phyloP scores from a whole-genome alignment of 2,113 vertebrate species.

The Aleadryas rufinucha region DNA sequence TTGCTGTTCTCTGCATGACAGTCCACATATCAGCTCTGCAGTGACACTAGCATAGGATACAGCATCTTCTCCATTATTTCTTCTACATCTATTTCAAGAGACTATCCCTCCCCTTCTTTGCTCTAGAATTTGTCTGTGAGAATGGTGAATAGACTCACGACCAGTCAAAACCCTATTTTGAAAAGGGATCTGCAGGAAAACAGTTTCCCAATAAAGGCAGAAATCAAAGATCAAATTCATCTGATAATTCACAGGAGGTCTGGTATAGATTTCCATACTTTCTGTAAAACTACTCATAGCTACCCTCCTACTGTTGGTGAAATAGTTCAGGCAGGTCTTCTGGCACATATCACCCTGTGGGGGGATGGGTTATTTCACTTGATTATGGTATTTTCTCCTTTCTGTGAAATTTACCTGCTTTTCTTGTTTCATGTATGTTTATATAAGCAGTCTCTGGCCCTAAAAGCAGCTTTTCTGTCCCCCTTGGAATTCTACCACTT shows the following conservation, averaged over 20 bases:
- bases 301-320: background rate
- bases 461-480: background rate
- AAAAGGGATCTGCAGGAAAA: background rate
- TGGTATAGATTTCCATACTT: background rate
- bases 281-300: background rate
- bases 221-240: background rate
- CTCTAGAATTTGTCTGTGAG: background rate
- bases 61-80: background rate
- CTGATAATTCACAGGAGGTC: background rate
- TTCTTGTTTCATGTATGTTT: background rate
- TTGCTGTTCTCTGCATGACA: background rate
- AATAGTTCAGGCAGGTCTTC: background rate
- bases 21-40: background rate
- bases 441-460: background rate
- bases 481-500: background rate
- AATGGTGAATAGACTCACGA: background rate
- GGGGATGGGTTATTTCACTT: background rate
- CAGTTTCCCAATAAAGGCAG: background rate
- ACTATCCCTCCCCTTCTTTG: background rate
- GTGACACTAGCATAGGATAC: background rate
- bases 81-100: background rate
- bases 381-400: background rate
- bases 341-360: background rate
- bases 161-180: background rate
- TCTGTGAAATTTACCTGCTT: background rate